Evolutionary conservation across 2,888 invertebrate species (phyloP), one percentile per base, ranked within the genome.

Genomic region (Cacoxenus indagator): DNA sequence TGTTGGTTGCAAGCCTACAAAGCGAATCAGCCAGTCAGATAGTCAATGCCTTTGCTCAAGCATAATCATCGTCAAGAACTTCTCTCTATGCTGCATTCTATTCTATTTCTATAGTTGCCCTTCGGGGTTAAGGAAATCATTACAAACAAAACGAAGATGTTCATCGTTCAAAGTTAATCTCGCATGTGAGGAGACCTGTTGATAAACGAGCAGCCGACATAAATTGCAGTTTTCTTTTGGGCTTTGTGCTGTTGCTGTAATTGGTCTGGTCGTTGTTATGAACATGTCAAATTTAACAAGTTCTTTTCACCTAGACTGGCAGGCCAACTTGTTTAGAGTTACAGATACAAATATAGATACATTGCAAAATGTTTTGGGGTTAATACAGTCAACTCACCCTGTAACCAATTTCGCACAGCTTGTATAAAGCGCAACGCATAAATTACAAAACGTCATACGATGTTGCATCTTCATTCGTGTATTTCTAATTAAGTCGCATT

Each of bases 221-320:
- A 29, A 59, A 59, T 19, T 59, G 31, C 59, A 5, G 4, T 6
- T 5, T 51, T 24, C 24, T 24, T 24, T 22, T 19, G 22, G 22
- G 54, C 24, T 26, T n/a, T 9, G 24, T 31, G 27, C 31, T 19
- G 19, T 19, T 73, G 46, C 70, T 77, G 77, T n/a, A n/a, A n/a
- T n/a, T n/a, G n/a, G n/a, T n/a, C n/a, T n/a, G n/a, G n/a, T n/a
- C n/a, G n/a, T 80, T 77, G 77, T 80, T 80, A 80, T 82, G 80
- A 82, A 80, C 82, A 80, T 79, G 82, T 79, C 82, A 82, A 82
- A 79, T 80, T 72, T 76, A 80, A 82, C 77, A 31, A 31, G 31
- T 31, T n/a, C n/a, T n/a, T n/a, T n/a, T n/a, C n/a, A n/a, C n/a
- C n/a, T n/a, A n/a, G n/a, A n/a, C n/a, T n/a, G n/a, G n/a, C n/a